Base-by-base conservation (phyloP, 2,113 vertebrate genomes). In the Benitochromis conjunctus region DNA sequence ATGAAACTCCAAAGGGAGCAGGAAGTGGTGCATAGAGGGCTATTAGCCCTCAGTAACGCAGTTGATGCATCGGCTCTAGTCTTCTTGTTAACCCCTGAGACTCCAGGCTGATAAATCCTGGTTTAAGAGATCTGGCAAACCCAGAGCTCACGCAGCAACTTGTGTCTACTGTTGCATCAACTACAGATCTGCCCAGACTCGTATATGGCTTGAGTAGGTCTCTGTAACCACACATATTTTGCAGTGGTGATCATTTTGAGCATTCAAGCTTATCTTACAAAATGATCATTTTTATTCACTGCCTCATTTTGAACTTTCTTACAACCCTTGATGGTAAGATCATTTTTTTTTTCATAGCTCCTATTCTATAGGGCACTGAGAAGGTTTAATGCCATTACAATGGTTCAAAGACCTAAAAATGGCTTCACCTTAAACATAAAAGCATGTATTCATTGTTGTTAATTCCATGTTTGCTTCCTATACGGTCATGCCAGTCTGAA, bases 1-100 rank as follows among this genome's bases (percentile, higher is more conserved):
- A 85, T 58, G 86, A 81, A 92, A 84, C 80, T 86, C 81, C 80
- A 88, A 86, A 79, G 88, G 82, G 87, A 91, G 80, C 69, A 80
- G 89, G 83, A 88, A 90, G 86, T 81, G 90, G 81, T 82, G 86
- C 84, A 85, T 80, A 85, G 85, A 88, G 86, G 85, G 91, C 90
- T 92, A 91, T 91, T 94, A 92, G 89, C 83, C 81, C 87, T 82
- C 81, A 62, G 84, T 90, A 93, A 87, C 81, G 83, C 87, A 86
- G 77, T 89, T 94, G 90, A 94, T 92, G 88, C 91, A 93, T 91
- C 91, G 87, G 83, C 60, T 91, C 81, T 89, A 80, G 86, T 88
- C 88, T 91, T 85, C 87, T 83, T 92, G 87, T 94, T 94, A 95
- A 95, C 89, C 89, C 90, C 84, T 89, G 83, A 91, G 83, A 86